Percentiles rank a stretch among this genome's conserved stretches.
Evolutionary conservation across 1,140 invertebrate species (phyloP).

Genomic region (Pseudomyrmex flavicornis): DNA sequence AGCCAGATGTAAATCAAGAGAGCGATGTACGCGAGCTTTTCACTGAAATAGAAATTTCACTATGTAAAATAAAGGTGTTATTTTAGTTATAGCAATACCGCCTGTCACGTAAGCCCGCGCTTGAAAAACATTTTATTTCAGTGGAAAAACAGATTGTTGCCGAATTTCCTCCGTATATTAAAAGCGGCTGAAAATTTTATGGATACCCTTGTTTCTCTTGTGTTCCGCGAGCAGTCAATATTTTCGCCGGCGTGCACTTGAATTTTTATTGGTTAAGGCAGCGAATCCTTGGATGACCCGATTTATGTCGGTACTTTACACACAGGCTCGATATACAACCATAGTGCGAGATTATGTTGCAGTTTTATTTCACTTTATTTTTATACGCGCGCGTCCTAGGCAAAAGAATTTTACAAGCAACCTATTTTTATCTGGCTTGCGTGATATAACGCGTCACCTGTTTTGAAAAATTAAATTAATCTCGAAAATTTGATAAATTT

Average conservation of each 20-base stretch:
- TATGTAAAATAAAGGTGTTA: constrained; percentile 54
- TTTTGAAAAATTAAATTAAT: constrained; percentile 16
- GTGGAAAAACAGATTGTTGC: constrained; percentile 18
- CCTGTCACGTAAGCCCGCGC: constrained; percentile 10
- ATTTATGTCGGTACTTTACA: constrained; percentile 9
- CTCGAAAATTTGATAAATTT: too few species aligned
- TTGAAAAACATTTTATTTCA: constrained; percentile 48
- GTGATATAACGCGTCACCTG: background rate
- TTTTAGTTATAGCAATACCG: constrained; percentile 51
- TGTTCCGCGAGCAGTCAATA: background rate
- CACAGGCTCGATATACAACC: background rate
- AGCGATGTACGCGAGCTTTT: background rate
- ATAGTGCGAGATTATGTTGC: background rate
- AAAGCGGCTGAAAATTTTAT: constrained; percentile 52
- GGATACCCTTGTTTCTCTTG: background rate
- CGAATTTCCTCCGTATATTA: constrained; percentile 43
- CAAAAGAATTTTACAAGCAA: background rate
- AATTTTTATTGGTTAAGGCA: constrained; percentile 42
- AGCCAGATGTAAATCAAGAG: constrained; percentile 50
- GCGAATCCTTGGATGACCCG: background rate
- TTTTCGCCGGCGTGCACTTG: constrained; percentile 6
- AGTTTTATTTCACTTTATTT: constrained; percentile 21
- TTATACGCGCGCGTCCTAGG: background rate
- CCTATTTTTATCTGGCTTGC: background rate
- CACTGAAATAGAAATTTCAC: constrained; percentile 36